Evolutionary conservation across 2,888 invertebrate species (phyloP).

Genomic region (Cephalotes varians): DNA sequence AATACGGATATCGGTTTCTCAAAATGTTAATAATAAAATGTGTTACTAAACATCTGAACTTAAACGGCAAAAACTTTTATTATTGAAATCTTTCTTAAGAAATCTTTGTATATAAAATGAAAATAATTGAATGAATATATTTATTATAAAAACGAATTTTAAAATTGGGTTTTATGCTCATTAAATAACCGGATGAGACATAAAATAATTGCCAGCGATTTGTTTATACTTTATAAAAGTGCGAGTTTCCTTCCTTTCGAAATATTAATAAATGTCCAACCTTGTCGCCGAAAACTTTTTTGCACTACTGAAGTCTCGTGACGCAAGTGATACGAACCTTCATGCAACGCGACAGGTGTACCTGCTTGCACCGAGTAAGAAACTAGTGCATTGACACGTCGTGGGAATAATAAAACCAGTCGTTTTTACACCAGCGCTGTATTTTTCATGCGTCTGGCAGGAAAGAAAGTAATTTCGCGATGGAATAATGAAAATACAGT

Average conservation of each 20-base stretch:
- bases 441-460: slow-evolving; percentile 20
- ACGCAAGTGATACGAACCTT: slow-evolving; percentile 75
- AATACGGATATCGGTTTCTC: neutral
- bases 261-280: neutral
- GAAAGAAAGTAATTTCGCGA: neutral
- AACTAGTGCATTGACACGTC: slow-evolving; percentile 38
- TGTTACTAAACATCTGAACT: neutral
- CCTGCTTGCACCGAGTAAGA: slow-evolving; percentile 34
- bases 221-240: neutral
- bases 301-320: neutral
- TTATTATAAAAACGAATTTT: neutral
- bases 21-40: slow-evolving; percentile 6
- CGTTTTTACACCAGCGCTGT: neutral
- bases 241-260: neutral
- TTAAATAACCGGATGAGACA: neutral
- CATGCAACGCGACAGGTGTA: slow-evolving; percentile 76
- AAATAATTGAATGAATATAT: neutral
- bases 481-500: neutral
- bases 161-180: neutral
- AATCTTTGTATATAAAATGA: too few relatives aligned
- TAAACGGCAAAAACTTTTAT: neutral
- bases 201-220: neutral
- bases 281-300: slow-evolving; percentile 7
- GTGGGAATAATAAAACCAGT: slow-evolving; percentile 36
- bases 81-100: neutral